phyloP scores from a whole-genome alignment of 2,888 invertebrate species.

The Epinotia nisella region DNA sequence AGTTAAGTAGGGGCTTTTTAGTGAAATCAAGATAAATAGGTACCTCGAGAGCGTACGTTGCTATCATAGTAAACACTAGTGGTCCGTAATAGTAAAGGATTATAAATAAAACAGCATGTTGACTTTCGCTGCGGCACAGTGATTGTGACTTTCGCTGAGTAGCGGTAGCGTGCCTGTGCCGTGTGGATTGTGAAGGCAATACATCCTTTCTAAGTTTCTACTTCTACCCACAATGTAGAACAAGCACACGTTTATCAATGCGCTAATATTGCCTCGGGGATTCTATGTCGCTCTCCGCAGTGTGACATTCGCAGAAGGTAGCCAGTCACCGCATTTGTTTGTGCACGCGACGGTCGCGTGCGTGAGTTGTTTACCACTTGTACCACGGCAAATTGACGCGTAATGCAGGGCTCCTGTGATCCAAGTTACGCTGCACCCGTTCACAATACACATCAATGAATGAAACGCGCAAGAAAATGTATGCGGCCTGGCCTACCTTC shows the following conservation, averaged over 20 bases:
- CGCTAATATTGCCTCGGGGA: constrained; percentile 19
- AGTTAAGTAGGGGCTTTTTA: background rate
- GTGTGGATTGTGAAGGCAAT: constrained; percentile 16
- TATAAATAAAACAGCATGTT: constrained; percentile 6
- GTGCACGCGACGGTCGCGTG: constrained; percentile 78
- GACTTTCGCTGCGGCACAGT: constrained; percentile 65
- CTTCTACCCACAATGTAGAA: constrained; percentile 15
- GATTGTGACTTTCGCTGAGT: constrained; percentile 72
- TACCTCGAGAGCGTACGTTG: background rate
- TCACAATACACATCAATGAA: constrained; percentile 50
- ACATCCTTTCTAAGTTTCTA: too few species aligned
- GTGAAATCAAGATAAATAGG: constrained; percentile 2
- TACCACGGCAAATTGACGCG: constrained; percentile 55
- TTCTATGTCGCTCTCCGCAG: constrained; percentile 35
- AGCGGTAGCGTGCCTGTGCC: constrained; percentile 13
- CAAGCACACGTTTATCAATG: constrained; percentile 6
- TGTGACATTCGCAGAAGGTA: constrained; percentile 50
- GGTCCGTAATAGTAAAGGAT: constrained; percentile 8
- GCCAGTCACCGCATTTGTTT: constrained; percentile 75
- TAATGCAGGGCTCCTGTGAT: constrained; percentile 68
- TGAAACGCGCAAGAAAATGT: constrained; percentile 33
- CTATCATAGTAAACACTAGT: background rate
- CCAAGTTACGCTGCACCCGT: constrained; percentile 54
- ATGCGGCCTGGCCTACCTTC: constrained; percentile 17
- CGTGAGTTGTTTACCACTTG: constrained; percentile 79